Percentiles rank a stretch among this genome's conserved stretches.
phyloP scores from a whole-genome alignment of 2,888 invertebrate species.

The Amphipoea oculea region DNA sequence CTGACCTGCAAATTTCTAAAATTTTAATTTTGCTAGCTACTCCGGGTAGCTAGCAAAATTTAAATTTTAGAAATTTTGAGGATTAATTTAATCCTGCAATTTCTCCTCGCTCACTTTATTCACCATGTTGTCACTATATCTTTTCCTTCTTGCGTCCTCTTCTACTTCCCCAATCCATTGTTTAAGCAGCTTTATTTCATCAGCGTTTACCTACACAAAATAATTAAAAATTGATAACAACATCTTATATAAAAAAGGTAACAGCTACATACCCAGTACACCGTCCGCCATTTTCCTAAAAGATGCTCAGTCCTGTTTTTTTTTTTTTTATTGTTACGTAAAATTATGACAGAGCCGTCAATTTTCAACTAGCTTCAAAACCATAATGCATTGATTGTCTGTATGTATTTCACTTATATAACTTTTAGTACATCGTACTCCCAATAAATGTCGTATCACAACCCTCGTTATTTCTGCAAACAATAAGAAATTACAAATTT shows the following conservation, averaged over 20 bases:
- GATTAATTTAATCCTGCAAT: background rate
- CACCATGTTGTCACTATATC: background rate
- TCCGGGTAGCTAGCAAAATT: too few species aligned
- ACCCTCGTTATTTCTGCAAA: background rate
- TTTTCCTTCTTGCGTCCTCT: background rate
- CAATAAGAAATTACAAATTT: background rate
- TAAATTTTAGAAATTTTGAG: too few species aligned
- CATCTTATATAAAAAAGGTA: too few species aligned
- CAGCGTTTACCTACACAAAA: background rate
- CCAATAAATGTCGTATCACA: background rate
- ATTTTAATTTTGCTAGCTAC: background rate
- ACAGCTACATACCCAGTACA: background rate
- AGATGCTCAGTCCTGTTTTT: too few species aligned
- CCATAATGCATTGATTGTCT: background rate
- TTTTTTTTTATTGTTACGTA: background rate
- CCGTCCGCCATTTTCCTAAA: background rate
- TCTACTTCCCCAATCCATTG: background rate
- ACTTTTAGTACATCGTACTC: background rate
- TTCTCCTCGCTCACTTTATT: background rate
- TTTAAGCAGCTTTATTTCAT: background rate
- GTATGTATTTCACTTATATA: conserved; percentile 18
- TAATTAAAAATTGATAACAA: too few species aligned
- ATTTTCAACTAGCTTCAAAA: background rate
- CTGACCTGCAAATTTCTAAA: background rate
- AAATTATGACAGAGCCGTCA: background rate